phyloP scores from a whole-genome alignment of 2,888 invertebrate genomes.

The Ecliptopera silaceata region DNA sequence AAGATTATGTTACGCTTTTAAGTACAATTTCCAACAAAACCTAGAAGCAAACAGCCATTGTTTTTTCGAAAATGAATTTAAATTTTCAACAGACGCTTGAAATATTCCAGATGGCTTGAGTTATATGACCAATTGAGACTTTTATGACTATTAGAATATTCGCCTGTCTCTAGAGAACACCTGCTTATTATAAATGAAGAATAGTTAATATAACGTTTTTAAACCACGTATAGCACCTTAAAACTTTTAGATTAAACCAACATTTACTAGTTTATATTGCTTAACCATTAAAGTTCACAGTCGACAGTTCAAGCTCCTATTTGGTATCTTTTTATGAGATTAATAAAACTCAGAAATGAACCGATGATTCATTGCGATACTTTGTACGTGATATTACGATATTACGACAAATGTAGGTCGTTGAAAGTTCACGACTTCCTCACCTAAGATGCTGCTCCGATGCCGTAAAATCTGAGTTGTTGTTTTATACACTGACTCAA shows the following conservation, averaged over 20 bases:
- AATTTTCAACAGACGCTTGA: constrained; percentile 12
- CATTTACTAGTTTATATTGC: constrained; percentile 5
- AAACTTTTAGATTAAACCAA: constrained; percentile 19
- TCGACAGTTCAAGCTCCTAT: constrained; percentile 25
- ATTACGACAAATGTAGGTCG: constrained; percentile 60
- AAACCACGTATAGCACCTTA: constrained; percentile 4
- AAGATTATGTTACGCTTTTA: neutral
- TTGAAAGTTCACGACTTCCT: constrained; percentile 53
- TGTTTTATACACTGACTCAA: too few relatives aligned
- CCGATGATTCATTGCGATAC: constrained; percentile 56
- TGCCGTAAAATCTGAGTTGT: neutral
- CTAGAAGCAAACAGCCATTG: neutral
- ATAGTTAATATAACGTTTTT: constrained; percentile 7
- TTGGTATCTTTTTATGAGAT: constrained; percentile 35
- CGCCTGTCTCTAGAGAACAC: constrained; percentile 13
- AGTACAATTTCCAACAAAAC: neutral
- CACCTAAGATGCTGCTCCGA: constrained; percentile 20
- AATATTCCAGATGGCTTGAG: constrained; percentile 16
- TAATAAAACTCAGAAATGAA: constrained; percentile 42
- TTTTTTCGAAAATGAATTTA: constrained; percentile 2
- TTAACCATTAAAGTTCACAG: constrained; percentile 9
- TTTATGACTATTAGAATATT: constrained; percentile 16
- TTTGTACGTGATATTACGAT: constrained; percentile 55
- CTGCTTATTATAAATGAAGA: constrained; percentile 16
- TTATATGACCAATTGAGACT: constrained; percentile 19